These are phyloP conservation scores for Theocolax elegans DNA, from an alignment of 1,140 invertebrate species.

Conservation along the genomic window DNA sequence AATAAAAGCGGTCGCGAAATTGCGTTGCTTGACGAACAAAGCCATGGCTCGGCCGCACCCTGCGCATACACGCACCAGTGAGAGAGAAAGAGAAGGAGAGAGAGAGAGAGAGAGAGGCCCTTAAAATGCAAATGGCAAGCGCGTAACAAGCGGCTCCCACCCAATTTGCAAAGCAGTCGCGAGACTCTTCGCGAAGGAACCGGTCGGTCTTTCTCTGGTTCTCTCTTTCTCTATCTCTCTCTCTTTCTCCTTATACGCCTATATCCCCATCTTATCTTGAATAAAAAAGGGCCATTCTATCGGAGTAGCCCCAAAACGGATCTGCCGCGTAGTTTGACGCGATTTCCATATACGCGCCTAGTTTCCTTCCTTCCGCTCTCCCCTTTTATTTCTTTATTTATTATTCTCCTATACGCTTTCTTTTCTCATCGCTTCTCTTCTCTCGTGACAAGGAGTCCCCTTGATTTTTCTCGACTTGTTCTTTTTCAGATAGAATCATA, in stretches of 20 bases:
- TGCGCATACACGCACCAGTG: neutral
- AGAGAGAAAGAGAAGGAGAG: too few relatives aligned
- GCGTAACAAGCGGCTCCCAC: conserved; percentile 37
- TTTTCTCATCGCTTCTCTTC: neutral
- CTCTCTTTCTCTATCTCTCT: neutral
- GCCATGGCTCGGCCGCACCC: neutral
- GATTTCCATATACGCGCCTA: conserved; percentile 34
- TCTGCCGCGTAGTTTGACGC: neutral
- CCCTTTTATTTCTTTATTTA: neutral
- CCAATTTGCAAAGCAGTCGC: conserved; percentile 37
- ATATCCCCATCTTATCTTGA: neutral
- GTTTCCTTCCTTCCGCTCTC: neutral
- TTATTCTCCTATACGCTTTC: neutral
- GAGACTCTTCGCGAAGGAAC: conserved; percentile 14
- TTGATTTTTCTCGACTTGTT: neutral
- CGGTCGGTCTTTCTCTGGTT: conserved; percentile 16
- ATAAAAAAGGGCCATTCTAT: conserved; percentile 8
- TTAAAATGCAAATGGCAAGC: conserved; percentile 41
- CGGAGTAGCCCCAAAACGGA: conserved; percentile 25
- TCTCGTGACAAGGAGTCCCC: neutral
- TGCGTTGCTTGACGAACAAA: conserved; percentile 24
- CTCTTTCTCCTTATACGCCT: conserved; percentile 1
- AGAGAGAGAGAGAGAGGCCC: too few relatives aligned
- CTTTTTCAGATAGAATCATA: too few relatives aligned
- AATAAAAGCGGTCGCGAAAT: conserved; percentile 35